Conservation (phyloP, 2,888 invertebrate genomes). For the Pseudolycoriella hygida region DNA sequence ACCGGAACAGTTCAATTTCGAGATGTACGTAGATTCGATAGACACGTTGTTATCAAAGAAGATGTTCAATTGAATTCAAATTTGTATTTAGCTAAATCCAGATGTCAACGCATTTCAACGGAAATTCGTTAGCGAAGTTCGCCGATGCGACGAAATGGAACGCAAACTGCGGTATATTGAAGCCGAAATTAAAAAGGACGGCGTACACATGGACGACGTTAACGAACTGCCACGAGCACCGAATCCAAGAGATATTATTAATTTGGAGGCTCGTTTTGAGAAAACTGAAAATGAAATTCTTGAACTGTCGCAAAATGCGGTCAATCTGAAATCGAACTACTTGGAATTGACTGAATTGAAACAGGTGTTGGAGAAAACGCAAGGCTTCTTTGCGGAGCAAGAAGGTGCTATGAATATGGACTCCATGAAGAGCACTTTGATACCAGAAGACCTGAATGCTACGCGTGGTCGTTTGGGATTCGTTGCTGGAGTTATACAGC, state of each 20-base stretch:
- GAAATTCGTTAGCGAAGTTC: conserved; percentile 68
- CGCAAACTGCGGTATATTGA: conserved; percentile 61
- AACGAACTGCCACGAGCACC: conserved; percentile 48
- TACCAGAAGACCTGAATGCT: conserved; percentile 40
- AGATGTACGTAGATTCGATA: conserved; percentile 52
- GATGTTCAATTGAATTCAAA: background rate
- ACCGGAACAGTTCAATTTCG: conserved; percentile 87
- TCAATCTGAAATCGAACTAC: conserved; percentile 80
- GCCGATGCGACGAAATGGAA: conserved; percentile 75
- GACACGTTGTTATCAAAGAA: background rate
- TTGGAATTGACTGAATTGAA: conserved; percentile 80
- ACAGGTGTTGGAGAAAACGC: conserved; percentile 83
- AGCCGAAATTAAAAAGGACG: conserved; percentile 58
- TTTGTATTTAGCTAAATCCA: conserved; percentile 42
- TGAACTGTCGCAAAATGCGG: conserved; percentile 83
- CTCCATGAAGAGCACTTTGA: conserved; percentile 46
- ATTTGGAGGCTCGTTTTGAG: conserved; percentile 72
- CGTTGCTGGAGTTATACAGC: conserved; percentile 68
- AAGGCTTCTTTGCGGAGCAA: conserved; percentile 29
- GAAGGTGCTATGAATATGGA: conserved; percentile 19
- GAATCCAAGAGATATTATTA: conserved; percentile 60
- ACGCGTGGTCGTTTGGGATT: conserved; percentile 37
- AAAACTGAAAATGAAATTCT: conserved; percentile 90
- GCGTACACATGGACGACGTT: conserved; percentile 45
- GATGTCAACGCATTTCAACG: conserved; percentile 66